Conservation (phyloP, 2,888 invertebrate genomes). For the Heteromurus nitidus region DNA sequence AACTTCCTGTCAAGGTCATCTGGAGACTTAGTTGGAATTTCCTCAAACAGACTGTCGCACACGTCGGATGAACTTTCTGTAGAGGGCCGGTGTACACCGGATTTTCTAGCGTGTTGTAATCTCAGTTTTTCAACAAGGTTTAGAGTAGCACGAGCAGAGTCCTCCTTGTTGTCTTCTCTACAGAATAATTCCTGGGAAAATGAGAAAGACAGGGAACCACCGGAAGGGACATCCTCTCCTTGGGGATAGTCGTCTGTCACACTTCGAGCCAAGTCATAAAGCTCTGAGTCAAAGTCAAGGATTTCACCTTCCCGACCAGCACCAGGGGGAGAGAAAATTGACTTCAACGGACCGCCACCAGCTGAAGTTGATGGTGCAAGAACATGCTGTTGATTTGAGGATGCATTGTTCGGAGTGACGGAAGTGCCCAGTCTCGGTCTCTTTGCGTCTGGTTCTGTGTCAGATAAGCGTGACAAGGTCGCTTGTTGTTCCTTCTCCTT, state of each 20-base stretch:
- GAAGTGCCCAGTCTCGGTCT: conserved; percentile 68
- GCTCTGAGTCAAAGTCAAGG: conserved; percentile 72
- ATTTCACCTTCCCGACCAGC: conserved; percentile 67
- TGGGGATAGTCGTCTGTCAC: conserved; percentile 70
- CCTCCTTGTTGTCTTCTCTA: conserved; percentile 88
- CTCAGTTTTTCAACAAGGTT: conserved; percentile 89
- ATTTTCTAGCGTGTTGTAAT: conserved; percentile 83
- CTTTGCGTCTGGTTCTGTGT: conserved; percentile 70
- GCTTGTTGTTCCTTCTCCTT: conserved; percentile 53
- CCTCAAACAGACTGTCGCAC: conserved; percentile 74
- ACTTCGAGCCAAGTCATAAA: conserved; percentile 72
- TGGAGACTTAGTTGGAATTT: conserved; percentile 75
- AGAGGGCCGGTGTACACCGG: conserved; percentile 67
- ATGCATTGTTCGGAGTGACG: not conserved
- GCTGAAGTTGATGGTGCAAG: conserved; percentile 21
- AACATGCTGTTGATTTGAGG: not conserved
- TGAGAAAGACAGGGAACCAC: conserved; percentile 78
- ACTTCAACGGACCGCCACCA: conserved; percentile 51
- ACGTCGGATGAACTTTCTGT: conserved; percentile 65
- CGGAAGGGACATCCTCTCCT: conserved; percentile 55
- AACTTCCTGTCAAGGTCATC: not conserved
- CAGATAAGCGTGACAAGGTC: conserved; percentile 18
- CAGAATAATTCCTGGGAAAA: conserved; percentile 82
- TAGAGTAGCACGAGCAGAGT: conserved; percentile 87
- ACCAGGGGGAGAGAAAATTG: conserved; percentile 72